Percentiles rank a stretch among this genome's conserved stretches.
These are phyloP conservation scores for Hydrotaea cyrtoneurina DNA, from an alignment of 2,888 invertebrate species.

Conservation along the genomic window DNA sequence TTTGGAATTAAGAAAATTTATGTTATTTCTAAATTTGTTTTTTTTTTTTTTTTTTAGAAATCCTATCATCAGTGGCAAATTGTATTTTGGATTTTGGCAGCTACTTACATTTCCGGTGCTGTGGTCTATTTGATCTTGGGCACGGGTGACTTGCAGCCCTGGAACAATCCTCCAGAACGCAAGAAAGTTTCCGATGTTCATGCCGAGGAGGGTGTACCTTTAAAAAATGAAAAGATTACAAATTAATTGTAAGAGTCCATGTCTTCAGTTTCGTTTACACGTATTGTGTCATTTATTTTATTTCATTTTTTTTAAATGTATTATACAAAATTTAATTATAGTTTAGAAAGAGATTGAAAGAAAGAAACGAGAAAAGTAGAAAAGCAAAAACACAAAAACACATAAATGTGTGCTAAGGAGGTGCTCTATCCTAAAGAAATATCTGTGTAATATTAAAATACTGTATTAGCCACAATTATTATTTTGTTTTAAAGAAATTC, in stretches of 20 bases:
- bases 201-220: constrained; percentile 80
- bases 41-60: constrained; percentile 82
- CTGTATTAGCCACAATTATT: constrained; percentile 32
- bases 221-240: constrained; percentile 77
- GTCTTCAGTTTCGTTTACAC: background rate
- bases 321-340: constrained; percentile 37
- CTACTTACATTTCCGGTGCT: constrained; percentile 86
- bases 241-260: constrained; percentile 59
- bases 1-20: background rate
- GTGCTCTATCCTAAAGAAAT: constrained; percentile 24
- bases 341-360: background rate
- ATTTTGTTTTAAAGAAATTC: constrained; percentile 1
- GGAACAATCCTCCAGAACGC: constrained; percentile 81
- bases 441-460: background rate
- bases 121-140: constrained; percentile 84
- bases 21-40: constrained; percentile 21
- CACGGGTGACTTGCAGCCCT: constrained; percentile 84
- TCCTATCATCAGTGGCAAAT: constrained; percentile 89
- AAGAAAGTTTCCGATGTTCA: constrained; percentile 70
- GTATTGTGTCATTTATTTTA: constrained; percentile 12
- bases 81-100: constrained; percentile 90
- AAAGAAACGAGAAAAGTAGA: background rate
- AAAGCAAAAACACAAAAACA: background rate
- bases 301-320: constrained; percentile 27
- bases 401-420: background rate